A percentile compares a stretch with the other conserved stretches of the same genome.
Evolutionary conservation across 2,113 vertebrate genomes (phyloP).

Genomic region (Machaerirhynchus nigripectus): DNA sequence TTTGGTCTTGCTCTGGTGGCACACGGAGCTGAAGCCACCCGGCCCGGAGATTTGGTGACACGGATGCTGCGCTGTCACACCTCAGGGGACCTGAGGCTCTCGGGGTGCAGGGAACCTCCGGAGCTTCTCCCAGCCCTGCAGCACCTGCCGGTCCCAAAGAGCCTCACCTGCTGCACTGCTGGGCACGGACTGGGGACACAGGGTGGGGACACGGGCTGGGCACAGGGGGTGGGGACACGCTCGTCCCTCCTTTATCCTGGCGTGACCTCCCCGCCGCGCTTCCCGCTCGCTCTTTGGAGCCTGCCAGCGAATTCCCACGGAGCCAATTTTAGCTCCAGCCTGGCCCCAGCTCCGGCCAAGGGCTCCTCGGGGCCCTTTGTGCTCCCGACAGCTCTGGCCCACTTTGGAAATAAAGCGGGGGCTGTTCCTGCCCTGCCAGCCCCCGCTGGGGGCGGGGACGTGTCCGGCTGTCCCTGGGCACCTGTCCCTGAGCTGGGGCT

Average conservation of each 20-base stretch:
- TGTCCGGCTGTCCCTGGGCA: not conserved
- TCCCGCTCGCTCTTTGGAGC: not conserved
- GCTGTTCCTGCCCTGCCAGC: not conserved
- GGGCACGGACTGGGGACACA: rapidly evolving
- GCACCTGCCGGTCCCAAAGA: rapidly evolving
- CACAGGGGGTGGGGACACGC: not conserved
- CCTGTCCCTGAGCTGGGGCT: not conserved
- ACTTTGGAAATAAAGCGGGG: not conserved
- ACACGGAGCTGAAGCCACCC: rapidly evolving
- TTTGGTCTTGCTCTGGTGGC: rapidly evolving
- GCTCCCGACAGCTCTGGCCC: constrained; percentile 11
- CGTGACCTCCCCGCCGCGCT: rapidly evolving
- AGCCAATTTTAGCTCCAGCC: constrained; percentile 67
- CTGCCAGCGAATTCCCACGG: constrained; percentile 48
- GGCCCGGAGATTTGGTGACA: not conserved
- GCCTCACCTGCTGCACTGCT: not conserved
- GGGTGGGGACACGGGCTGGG: not conserved
- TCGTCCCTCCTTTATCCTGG: not conserved
- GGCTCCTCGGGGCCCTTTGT: constrained; percentile 16
- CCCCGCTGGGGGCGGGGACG: rapidly evolving
- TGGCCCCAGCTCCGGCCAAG: not conserved
- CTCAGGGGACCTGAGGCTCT: not conserved
- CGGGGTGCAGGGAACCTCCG: rapidly evolving
- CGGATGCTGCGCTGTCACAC: not conserved
- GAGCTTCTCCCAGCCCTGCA: not conserved